phyloP scores from a whole-genome alignment of 1,140 invertebrate genomes.

The Episyrphus balteatus region DNA sequence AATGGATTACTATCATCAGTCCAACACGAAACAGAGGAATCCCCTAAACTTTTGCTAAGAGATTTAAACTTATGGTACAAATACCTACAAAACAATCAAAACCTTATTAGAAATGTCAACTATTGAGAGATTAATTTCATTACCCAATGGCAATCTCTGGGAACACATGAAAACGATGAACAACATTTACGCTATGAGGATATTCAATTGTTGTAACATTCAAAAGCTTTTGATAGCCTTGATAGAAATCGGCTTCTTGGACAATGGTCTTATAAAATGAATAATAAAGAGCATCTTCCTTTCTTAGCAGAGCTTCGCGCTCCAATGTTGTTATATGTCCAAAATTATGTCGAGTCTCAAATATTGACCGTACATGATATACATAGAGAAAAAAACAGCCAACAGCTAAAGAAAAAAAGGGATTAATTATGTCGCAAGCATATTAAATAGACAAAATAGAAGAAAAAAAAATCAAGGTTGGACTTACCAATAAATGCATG shows the following conservation, averaged over 20 bases:
- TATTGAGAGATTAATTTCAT: conserved; percentile 1
- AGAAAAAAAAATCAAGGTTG: conserved; percentile 1
- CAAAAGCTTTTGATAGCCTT: conserved; percentile 25
- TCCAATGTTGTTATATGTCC: conserved; percentile 26
- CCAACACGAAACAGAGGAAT: conserved; percentile 21
- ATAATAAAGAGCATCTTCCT: conserved; percentile 32
- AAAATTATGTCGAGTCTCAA: conserved; percentile 29
- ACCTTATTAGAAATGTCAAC: background rate
- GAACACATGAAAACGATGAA: conserved; percentile 29
- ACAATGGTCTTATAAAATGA: conserved; percentile 34
- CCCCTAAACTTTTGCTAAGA: conserved; percentile 7
- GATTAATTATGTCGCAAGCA: background rate
- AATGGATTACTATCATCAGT: conserved; percentile 3
- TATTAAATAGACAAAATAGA: background rate
- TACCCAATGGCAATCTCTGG: conserved; percentile 30
- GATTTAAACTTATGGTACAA: conserved; percentile 23
- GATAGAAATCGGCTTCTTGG: conserved; percentile 24
- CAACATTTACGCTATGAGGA: conserved; percentile 28
- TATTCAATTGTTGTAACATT: conserved; percentile 33
- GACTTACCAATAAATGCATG: conserved; percentile 29
- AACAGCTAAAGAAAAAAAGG: conserved; percentile 15
- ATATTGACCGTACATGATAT: conserved; percentile 30
- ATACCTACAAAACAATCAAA: conserved; percentile 16
- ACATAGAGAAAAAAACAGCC: conserved; percentile 35
- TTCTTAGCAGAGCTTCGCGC: conserved; percentile 23